Percentiles rank a stretch among this genome's conserved stretches.
phyloP scores from a whole-genome alignment of 2,888 invertebrate genomes.

The Ariolimax columbianus region DNA sequence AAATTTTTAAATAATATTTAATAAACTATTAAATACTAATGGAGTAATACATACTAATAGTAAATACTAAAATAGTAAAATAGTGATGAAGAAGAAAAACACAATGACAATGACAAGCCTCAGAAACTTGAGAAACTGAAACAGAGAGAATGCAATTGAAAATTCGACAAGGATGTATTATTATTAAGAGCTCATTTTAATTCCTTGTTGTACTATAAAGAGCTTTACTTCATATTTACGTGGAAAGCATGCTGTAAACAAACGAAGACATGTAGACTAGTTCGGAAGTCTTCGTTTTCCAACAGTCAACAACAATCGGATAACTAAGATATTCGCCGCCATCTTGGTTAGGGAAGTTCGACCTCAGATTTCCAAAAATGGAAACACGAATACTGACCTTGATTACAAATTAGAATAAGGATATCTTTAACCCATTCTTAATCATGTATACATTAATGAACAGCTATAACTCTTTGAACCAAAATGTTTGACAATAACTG shows the following conservation, averaged over 20 bases:
- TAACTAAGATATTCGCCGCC: constrained; percentile 46
- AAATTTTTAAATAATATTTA: too few species aligned
- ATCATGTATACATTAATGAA: neutral
- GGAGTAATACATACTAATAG: too few species aligned
- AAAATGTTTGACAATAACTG: neutral
- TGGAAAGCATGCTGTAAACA: neutral
- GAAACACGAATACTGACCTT: constrained; percentile 52
- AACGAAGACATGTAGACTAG: neutral
- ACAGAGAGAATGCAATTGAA: neutral
- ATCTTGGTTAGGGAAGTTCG: constrained; percentile 53
- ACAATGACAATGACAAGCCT: too few species aligned
- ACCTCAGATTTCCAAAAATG: constrained; percentile 55
- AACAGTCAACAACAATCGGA: constrained; percentile 19
- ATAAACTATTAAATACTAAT: too few species aligned
- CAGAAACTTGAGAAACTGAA: too few species aligned
- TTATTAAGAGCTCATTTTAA: neutral
- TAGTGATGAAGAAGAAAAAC: too few species aligned
- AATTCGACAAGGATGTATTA: neutral
- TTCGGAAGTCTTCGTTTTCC: neutral
- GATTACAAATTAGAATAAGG: neutral
- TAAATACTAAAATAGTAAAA: too few species aligned
- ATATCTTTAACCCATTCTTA: neutral
- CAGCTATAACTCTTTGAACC: neutral
- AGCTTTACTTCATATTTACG: neutral
- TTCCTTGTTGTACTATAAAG: neutral